Conservation (phyloP, 2,113 vertebrate genomes). For the Microtus pennsylvanicus region DNA sequence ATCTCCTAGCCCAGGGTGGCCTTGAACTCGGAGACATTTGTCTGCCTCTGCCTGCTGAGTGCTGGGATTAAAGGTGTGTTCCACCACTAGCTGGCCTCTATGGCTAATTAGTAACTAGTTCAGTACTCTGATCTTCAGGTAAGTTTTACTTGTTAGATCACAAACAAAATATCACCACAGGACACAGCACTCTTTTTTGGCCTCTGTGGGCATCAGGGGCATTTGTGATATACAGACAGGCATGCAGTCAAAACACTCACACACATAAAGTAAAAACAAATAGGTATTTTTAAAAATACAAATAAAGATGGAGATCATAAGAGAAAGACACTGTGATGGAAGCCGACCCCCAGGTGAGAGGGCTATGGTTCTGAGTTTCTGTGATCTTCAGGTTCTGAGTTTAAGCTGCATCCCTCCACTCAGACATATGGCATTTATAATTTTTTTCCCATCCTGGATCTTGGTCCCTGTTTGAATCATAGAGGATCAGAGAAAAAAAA, state of each 20-base stretch:
- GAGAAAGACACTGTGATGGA: too few species aligned
- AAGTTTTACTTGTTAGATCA: too few species aligned
- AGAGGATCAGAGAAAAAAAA: background rate
- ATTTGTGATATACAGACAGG: background rate
- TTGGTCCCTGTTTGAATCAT: slow-evolving; percentile 11
- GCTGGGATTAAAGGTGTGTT: too few species aligned
- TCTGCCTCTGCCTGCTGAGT: too few species aligned
- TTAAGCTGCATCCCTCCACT: background rate
- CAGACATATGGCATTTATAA: background rate
- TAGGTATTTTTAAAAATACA: background rate
- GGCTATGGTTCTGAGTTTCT: background rate
- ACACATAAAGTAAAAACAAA: background rate
- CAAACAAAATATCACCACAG: too few species aligned
- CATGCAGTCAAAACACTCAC: background rate
- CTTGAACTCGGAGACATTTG: too few species aligned
- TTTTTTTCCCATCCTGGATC: slow-evolving; percentile 16
- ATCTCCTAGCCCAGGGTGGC: too few species aligned
- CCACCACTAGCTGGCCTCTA: too few species aligned
- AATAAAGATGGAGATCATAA: background rate
- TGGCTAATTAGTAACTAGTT: too few species aligned
- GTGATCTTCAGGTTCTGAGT: background rate
- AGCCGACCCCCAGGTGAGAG: background rate
- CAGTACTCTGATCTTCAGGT: too few species aligned
- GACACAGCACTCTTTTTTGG: background rate
- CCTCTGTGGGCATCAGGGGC: background rate